A percentile compares a stretch with the other conserved stretches of the same genome.
These are phyloP conservation scores for Centropyge bicolor DNA, from an alignment of 2,797 vertebrate species.

Conservation along the genomic window DNA sequence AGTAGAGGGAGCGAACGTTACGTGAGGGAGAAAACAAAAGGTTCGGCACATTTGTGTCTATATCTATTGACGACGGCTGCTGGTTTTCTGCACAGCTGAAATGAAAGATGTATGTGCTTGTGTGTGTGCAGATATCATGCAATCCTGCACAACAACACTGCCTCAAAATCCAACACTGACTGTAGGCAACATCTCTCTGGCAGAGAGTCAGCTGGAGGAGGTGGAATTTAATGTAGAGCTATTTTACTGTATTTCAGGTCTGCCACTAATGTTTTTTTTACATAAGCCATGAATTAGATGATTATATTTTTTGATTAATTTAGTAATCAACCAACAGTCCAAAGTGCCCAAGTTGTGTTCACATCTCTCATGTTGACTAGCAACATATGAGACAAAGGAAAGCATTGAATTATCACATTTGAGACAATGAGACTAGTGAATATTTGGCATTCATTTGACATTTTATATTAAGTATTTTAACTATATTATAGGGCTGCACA, in stretches of 20 bases:
- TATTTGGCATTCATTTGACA: too few relatives aligned
- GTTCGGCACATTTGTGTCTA: constrained; percentile 3
- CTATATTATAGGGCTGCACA: too few relatives aligned
- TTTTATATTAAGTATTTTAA: too few relatives aligned
- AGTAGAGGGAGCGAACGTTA: not conserved
- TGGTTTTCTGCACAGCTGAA: not conserved
- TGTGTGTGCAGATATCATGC: not conserved
- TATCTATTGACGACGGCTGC: not conserved
- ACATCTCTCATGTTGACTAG: too few relatives aligned
- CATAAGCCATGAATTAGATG: too few relatives aligned
- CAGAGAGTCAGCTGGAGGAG: not conserved
- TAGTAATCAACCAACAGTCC: too few relatives aligned
- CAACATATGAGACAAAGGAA: not conserved
- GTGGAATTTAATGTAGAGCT: not conserved
- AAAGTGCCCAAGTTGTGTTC: too few relatives aligned
- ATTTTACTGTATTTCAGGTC: not conserved
- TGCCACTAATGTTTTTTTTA: not conserved
- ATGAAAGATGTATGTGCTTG: not conserved
- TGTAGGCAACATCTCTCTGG: not conserved
- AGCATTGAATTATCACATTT: not conserved
- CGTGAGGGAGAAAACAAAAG: not conserved
- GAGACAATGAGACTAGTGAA: not conserved
- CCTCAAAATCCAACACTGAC: not conserved
- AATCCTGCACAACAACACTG: not conserved
- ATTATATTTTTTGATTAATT: too few relatives aligned